phyloP scores from a whole-genome alignment of 92 coral and sea anemone genomes.

The Metridium senile region DNA sequence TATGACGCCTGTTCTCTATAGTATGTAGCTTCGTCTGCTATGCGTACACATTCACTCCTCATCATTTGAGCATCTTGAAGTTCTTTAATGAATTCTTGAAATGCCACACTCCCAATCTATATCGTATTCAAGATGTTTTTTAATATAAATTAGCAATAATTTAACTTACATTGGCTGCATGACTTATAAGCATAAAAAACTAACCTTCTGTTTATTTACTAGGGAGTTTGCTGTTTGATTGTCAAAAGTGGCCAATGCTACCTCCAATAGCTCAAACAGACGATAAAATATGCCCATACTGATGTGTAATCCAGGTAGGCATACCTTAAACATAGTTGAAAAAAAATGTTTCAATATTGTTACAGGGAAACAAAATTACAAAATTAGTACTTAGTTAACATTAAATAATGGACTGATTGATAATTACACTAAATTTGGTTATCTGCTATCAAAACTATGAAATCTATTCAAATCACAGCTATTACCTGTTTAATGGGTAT shows the following conservation, averaged over 20 bases:
- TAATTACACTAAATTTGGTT: background rate
- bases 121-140: background rate
- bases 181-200: background rate
- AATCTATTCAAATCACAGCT: background rate
- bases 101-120: background rate
- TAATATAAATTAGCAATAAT: too few relatives aligned
- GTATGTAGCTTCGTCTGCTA: too few relatives aligned
- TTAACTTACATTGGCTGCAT: background rate
- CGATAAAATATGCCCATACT: slow-evolving; percentile 17
- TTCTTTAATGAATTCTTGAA: too few relatives aligned
- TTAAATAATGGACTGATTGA: too few relatives aligned
- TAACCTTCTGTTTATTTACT: slow-evolving; percentile 5
- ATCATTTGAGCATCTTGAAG: too few relatives aligned
- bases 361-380: too few relatives aligned
- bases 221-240: background rate
- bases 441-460: background rate
- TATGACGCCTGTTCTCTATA: too few relatives aligned
- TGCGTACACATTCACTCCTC: too few relatives aligned
- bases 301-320: slow-evolving; percentile 29
- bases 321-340: slow-evolving; percentile 1
- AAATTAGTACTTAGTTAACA: too few relatives aligned
- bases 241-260: background rate
- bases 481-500: slow-evolving; percentile 24
- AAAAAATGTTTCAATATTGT: background rate
- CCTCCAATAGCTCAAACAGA: background rate